Evolutionary conservation across 2,797 vertebrate species (phyloP).

Genomic region (Cyprinella venusta): DNA sequence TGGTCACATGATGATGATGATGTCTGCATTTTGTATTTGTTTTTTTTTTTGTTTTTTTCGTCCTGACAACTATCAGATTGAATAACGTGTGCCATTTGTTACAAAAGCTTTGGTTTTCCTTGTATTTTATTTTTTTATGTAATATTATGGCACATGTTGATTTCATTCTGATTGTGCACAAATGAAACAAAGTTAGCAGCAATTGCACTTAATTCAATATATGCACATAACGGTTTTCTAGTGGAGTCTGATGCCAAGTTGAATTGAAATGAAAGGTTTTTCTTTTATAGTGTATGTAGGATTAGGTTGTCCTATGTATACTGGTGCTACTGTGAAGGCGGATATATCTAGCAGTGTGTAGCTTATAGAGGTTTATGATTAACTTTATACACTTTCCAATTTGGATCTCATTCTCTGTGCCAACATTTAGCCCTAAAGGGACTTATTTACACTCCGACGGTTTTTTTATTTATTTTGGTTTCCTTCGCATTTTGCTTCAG

Average conservation of each 20-base stretch:
- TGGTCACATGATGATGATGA: slow-evolving; percentile 57
- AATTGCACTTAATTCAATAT: slow-evolving; percentile 72
- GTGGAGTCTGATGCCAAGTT: slow-evolving; percentile 57
- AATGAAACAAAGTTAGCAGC: slow-evolving; percentile 63
- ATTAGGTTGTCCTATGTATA: slow-evolving; percentile 73
- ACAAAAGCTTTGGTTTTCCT: slow-evolving; percentile 63
- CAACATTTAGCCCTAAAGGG: slow-evolving; percentile 58
- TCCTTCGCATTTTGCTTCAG: not conserved
- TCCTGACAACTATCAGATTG: slow-evolving; percentile 64
- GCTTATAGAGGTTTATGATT: slow-evolving; percentile 49
- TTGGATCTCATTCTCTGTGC: slow-evolving; percentile 52
- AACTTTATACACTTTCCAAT: slow-evolving; percentile 50
- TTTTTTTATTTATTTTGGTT: slow-evolving; percentile 65
- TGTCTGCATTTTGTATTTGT: slow-evolving; percentile 66
- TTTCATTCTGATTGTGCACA: slow-evolving; percentile 70
- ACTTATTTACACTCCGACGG: slow-evolving; percentile 50
- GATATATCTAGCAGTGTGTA: slow-evolving; percentile 60
- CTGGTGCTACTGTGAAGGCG: slow-evolving; percentile 85
- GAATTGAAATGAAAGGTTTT: slow-evolving; percentile 33
- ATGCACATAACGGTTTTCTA: slow-evolving; percentile 63
- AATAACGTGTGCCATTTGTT: slow-evolving; percentile 66
- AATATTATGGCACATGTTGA: slow-evolving; percentile 62
- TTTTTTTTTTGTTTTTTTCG: slow-evolving; percentile 43
- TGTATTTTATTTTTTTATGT: slow-evolving; percentile 59
- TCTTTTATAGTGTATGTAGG: slow-evolving; percentile 63